These are phyloP conservation scores for Sigmodon hispidus DNA, from an alignment of 2,113 vertebrate species.

Conservation along the genomic window DNA sequence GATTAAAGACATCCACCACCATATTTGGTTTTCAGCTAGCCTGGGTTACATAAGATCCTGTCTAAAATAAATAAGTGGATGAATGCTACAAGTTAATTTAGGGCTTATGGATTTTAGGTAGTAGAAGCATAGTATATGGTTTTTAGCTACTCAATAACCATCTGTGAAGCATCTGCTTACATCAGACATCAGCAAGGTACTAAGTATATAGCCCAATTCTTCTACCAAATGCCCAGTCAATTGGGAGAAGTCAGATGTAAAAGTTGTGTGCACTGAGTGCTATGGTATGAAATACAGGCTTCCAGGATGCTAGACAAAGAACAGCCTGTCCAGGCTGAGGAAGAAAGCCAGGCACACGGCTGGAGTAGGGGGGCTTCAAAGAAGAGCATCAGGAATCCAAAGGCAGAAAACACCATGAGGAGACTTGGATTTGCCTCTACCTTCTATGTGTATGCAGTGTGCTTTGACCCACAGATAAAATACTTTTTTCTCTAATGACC, in stretches of 20 bases:
- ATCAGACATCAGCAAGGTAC: neutral
- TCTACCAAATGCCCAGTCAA: neutral
- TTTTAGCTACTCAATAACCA: neutral
- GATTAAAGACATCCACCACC: neutral
- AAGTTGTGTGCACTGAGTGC: neutral
- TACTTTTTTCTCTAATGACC: constrained; percentile 10
- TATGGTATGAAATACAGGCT: neutral
- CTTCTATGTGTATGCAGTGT: neutral
- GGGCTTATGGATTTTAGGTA: neutral
- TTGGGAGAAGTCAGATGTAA: neutral
- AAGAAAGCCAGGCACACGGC: neutral
- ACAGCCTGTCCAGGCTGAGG: neutral
- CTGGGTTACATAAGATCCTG: neutral
- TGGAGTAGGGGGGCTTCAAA: neutral
- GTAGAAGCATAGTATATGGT: neutral
- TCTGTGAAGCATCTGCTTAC: neutral
- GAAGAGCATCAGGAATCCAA: neutral
- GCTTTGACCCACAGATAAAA: neutral
- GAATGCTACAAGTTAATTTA: neutral
- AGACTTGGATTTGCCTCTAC: neutral
- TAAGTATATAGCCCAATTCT: neutral
- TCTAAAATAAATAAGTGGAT: neutral
- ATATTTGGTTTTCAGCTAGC: neutral
- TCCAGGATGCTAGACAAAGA: neutral
- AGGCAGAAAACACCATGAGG: neutral